Evolutionary conservation across 2,888 invertebrate species (phyloP), one percentile per base, ranked within the genome.

Genomic region (Drosophila colorata): DNA sequence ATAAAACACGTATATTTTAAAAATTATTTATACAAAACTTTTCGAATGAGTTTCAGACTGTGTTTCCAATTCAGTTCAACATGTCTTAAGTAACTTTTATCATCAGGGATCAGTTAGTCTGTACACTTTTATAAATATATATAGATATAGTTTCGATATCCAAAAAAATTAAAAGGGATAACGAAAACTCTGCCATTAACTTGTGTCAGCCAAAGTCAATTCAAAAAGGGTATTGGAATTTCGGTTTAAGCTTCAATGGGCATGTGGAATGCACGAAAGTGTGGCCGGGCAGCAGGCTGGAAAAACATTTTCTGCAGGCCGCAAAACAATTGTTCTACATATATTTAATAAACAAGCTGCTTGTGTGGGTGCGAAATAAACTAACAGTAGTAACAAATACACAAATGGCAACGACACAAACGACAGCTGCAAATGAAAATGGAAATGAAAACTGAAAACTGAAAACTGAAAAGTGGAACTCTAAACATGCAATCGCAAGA

Each of bases 321-420:
- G 58, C 68, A 80, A 80, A 85, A 82, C 83, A 85, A 81, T 80
- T 78, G 70, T 52, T 68, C 60, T 28, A 78, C 80, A 80, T 82
- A 82, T 72, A 86, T 82, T 80, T 79, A 86, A 82, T 80, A 82
- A 72, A 86, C 65, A 86, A 72, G 57, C 61, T 84, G 69, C 60
- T 52, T 53, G 61, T 68, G 53, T 55, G 44, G 35, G 61, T 41
- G 61, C 20, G 48, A 57, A 61, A 53, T 56, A 61, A 74, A 74
- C 74, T 61, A 61, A 57, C 53, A 74, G 28, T 40, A 18, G 46
- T 41, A 55, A 58, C 40, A 66, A 72, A 52, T 49, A 58, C 49
- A 51, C 43, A 47, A 41, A 40, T 61, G 23, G 33, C 23, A 55
- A 59, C 33, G 56, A 48, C 47, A 28, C 33, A 59, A 56, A 18